Conservation (phyloP, 2,797 vertebrate genomes). For the Urosaurus nigricauda region DNA sequence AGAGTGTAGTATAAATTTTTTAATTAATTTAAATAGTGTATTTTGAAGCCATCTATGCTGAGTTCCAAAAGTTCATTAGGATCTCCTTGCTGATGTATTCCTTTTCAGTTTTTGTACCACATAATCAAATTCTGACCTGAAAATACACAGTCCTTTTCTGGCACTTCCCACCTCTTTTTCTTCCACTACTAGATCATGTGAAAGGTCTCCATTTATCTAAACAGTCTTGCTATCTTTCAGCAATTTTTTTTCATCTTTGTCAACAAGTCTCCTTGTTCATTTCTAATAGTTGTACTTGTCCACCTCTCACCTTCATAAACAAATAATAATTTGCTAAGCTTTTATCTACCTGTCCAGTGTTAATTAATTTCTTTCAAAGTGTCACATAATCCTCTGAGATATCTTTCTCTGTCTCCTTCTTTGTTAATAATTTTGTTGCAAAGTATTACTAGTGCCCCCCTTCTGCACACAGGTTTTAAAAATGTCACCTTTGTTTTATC, state of each 20-base stretch:
- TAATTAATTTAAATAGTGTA: conserved; percentile 14
- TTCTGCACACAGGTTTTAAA: background rate
- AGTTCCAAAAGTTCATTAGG: background rate
- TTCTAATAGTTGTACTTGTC: background rate
- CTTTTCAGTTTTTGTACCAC: background rate
- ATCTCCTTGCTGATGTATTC: background rate
- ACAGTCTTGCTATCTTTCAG: background rate
- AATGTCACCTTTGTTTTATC: conserved; percentile 8
- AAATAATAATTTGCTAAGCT: background rate
- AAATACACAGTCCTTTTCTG: background rate
- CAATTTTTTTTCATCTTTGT: background rate
- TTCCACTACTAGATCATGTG: background rate
- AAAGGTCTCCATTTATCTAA: conserved; percentile 11
- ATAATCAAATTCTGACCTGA: conserved; percentile 1
- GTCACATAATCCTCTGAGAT: background rate
- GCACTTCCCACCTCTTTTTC: background rate
- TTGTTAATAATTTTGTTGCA: conserved; percentile 3
- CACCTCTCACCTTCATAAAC: conserved; percentile 2
- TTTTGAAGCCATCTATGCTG: background rate
- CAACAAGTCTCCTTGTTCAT: background rate
- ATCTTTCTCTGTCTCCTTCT: background rate
- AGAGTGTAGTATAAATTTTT: background rate
- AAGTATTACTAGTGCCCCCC: background rate
- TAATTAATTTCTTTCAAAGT: conserved; percentile 11
- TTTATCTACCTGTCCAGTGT: conserved; percentile 15